These are phyloP conservation scores for Agrotis exclamationis DNA, from an alignment of 2,888 invertebrate genomes.

Conservation along the genomic window DNA sequence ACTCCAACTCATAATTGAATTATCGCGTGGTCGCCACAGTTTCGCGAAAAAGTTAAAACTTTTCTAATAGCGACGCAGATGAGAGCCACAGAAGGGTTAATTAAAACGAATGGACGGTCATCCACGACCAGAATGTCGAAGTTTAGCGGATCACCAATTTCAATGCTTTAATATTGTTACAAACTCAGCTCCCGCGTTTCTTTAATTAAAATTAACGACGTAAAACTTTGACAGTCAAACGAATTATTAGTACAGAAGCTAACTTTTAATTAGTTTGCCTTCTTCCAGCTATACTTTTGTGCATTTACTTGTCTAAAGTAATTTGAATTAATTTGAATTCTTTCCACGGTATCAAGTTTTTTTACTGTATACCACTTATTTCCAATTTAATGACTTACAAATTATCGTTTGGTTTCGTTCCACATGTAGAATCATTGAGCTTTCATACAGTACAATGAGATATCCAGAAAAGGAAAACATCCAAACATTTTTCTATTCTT, in stretches of 20 bases:
- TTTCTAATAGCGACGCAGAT: conserved; percentile 81
- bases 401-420: conserved; percentile 66
- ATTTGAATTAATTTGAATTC: conserved; percentile 88
- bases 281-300: conserved; percentile 88
- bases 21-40: conserved; percentile 75
- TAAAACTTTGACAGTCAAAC: conserved; percentile 91
- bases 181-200: conserved; percentile 88
- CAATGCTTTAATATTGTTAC: conserved; percentile 91
- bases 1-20: conserved; percentile 81
- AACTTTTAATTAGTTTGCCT: conserved; percentile 91
- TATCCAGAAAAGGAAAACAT: conserved; percentile 55
- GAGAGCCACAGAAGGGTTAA: conserved; percentile 87
- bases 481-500: conserved; percentile 59
- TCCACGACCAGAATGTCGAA: conserved; percentile 87
- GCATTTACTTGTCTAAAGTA: conserved; percentile 84
- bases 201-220: conserved; percentile 92
- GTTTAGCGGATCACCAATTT: conserved; percentile 90
- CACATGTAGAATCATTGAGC: conserved; percentile 49
- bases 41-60: conserved; percentile 78
- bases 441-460: conserved; percentile 39
- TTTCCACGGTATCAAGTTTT: conserved; percentile 69
- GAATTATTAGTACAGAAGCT: conserved; percentile 90
- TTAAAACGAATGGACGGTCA: conserved; percentile 90
- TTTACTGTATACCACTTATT: conserved; percentile 57
- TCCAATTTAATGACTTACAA: conserved; percentile 53